Conservation (phyloP, 2,888 invertebrate species). For the Leptinotarsa peninsularis region DNA sequence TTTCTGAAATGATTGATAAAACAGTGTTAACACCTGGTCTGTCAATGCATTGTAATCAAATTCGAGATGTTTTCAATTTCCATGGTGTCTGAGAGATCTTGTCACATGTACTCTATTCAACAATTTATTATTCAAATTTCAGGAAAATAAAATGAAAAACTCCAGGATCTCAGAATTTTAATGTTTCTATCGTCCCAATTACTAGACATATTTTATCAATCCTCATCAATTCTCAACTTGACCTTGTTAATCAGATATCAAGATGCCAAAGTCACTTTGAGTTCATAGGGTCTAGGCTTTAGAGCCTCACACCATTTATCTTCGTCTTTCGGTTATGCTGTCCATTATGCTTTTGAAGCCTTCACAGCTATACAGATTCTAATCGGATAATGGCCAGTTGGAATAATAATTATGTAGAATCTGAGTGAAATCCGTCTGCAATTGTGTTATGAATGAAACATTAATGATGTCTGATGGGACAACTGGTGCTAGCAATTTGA, state of each 20-base stretch:
- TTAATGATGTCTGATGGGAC: not conserved
- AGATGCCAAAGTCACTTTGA: not conserved
- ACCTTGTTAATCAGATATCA: conserved; percentile 1
- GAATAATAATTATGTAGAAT: not conserved
- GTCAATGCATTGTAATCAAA: too few relatives aligned
- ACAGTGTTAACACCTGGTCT: too few relatives aligned
- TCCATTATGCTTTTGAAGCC: not conserved
- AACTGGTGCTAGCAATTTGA: too few relatives aligned
- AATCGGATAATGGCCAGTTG: conserved; percentile 3
- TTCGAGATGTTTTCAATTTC: too few relatives aligned
- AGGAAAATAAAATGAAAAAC: too few relatives aligned
- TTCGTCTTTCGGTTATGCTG: conserved; percentile 15
- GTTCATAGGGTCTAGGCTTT: not conserved
- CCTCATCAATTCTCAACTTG: not conserved
- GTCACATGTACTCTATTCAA: too few relatives aligned
- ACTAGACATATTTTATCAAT: not conserved
- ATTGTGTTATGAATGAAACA: not conserved
- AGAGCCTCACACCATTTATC: conserved; percentile 12
- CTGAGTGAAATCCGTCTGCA: not conserved
- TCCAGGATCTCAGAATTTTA: too few relatives aligned
- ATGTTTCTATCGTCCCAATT: not conserved
- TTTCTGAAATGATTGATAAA: too few relatives aligned
- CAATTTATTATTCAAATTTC: too few relatives aligned
- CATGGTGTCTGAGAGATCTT: too few relatives aligned
- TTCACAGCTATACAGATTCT: not conserved